Base-by-base conservation (phyloP, 2,888 invertebrate species). In the Selenia dentaria region DNA sequence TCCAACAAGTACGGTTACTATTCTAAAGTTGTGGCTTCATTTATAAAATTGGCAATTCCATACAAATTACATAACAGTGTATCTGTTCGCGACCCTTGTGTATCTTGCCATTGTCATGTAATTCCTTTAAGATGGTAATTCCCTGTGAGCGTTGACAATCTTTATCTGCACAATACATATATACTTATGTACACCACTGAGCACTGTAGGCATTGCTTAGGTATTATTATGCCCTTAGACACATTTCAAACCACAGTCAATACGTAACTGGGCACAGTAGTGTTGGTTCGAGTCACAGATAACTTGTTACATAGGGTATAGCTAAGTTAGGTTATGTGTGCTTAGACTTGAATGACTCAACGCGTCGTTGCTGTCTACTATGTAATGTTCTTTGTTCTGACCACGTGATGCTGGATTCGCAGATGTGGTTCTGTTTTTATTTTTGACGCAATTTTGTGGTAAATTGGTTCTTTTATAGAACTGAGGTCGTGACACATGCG, bases 111-210 rank as follows among this genome's bases (percentile, higher is more conserved):
- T 79, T 74, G 77, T 74, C 55, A 62, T 51, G 57, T 51, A 49
- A 63, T 55, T 69, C 69, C 63, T 83, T 81, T 83, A 73, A 79
- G 62, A 83, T 83, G 81, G 48, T 80, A 83, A 83, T 82, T 70
- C 62, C 44, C 57, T 74, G 70, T 74, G 69, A 69, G 65, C 67
- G 66, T 42, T 35, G 34, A 37, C 43, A 49, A 43, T 48, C 28
- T 31, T 46, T 34, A 13, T 18, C 22, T 22, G 2, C 20, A 22
- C 6, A 33, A n/a, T 33, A 24, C 13, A 36, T 38, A n/a, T n/a
- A 44, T 44, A 44, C 44, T 35, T 40, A 39, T 41, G 35, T 40
- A 40, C 13, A 14, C 36, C 40, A 39, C 38, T 44, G 43, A 35
- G 28, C 42, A 42, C 32, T 14, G 31, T 32, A 41, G 22, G 46